Base-by-base conservation (phyloP, 2,888 invertebrate genomes). In the Pandemis corylana region DNA sequence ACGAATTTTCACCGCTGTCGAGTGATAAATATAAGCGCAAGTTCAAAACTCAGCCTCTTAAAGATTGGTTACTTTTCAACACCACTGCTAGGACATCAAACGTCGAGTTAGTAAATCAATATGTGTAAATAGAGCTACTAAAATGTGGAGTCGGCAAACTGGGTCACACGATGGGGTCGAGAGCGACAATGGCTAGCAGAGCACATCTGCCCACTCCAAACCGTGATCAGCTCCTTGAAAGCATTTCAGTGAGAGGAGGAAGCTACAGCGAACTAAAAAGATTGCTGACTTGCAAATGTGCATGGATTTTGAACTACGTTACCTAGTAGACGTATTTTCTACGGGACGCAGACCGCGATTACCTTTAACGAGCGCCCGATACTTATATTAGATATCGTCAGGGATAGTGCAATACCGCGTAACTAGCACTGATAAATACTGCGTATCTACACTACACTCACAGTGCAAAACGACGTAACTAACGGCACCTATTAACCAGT, bases 131-230 rank as follows among this genome's bases (percentile, higher is more conserved):
- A 56, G 7, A 56, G 56, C 56, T 56, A 56, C 56, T 56, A 79
- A 79, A 78, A 79, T 75, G 79, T 82, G 81, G 76, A 81, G 80
- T 80, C 80, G 78, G 77, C 80, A 80, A 89, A 89, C 76, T 89
- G 80, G 88, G 88, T 87, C 89, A 84, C 76, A 69, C 59, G 80
- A 62, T 63, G 51, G 76, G 84, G 88, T 84, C 85, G 85, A 87
- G 85, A 81, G 82, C 78, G 80, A 83, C 84, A 85, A 83, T 85
- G 85, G 85, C 82, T 84, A 84, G 83, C 83, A 76, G 81, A 82
- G 87, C 85, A 86, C 82, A 86, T 87, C 84, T 85, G 80, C 79
- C 83, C 84, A 78, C 84, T 82, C 78, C 76, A 78, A 76, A 75
- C 76, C 76, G 77, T 78, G 80, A 83, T 85, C 83, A 80, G 78